Percentiles rank a stretch among this genome's conserved stretches.
phyloP scores from a whole-genome alignment of 2,888 invertebrate species.

The Rhyacophila evoluta region DNA sequence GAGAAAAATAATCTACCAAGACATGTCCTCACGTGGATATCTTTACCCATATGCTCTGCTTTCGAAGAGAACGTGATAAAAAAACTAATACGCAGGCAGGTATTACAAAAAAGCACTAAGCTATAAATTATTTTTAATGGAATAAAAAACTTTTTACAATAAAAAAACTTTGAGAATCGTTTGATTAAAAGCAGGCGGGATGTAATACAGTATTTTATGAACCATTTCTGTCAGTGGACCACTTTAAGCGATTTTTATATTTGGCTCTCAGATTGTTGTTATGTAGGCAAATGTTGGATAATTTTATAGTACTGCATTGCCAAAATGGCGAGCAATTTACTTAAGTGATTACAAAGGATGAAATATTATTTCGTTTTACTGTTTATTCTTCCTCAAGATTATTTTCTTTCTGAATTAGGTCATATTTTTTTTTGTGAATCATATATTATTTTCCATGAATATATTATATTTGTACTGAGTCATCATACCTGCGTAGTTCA shows the following conservation, averaged over 20 bases:
- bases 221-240: slow-evolving; percentile 48
- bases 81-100: no score
- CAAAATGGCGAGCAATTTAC: slow-evolving; percentile 14
- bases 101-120: no score
- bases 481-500: no score
- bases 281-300: slow-evolving; percentile 29
- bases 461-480: no score
- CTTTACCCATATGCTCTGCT: no score
- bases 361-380: slow-evolving; percentile 10
- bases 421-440: not conserved
- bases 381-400: not conserved
- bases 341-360: slow-evolving; percentile 19
- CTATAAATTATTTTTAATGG: no score
- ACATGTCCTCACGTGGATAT: no score
- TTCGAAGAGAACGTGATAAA: no score
- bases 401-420: not conserved
- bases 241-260: slow-evolving; percentile 49
- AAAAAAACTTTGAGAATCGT: not conserved
- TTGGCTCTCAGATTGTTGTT: slow-evolving; percentile 40
- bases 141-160: no score
- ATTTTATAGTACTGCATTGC: slow-evolving; percentile 24
- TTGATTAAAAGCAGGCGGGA: slow-evolving; percentile 4
- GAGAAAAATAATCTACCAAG: no score
- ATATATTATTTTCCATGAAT: no score
- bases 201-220: slow-evolving; percentile 49